Percentiles rank a stretch among this genome's conserved stretches.
Evolutionary conservation across 2,888 invertebrate genomes (phyloP).

Genomic region (Mythimna loreyi): DNA sequence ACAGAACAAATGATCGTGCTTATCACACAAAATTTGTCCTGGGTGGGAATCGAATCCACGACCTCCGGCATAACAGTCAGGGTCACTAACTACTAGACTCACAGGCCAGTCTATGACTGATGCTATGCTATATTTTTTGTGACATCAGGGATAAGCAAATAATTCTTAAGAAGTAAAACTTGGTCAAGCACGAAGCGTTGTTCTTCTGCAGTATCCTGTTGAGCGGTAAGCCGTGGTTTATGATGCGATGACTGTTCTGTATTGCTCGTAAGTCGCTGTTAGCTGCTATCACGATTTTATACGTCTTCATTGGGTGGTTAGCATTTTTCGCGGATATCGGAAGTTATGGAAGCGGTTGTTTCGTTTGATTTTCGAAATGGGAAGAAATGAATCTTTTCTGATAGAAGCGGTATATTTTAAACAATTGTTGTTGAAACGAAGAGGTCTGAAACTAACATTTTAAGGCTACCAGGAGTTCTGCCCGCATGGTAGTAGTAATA

Average conservation of each 20-base stretch:
- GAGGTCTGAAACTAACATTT: no score
- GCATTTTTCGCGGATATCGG: constrained; percentile 62
- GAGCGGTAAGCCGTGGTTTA: constrained; percentile 71
- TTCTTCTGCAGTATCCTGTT: constrained; percentile 21
- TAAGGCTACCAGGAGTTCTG: no score
- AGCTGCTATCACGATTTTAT: constrained; percentile 75
- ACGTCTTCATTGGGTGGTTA: constrained; percentile 72
- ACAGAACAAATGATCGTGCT: no score
- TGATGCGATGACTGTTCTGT: constrained; percentile 81
- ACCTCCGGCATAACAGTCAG: no score
- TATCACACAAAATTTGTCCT: no score
- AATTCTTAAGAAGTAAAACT: no score
- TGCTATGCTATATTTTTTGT: no score
- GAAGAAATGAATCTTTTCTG: background rate
- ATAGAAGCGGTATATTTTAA: background rate
- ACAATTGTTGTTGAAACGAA: background rate
- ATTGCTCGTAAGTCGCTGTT: constrained; percentile 78
- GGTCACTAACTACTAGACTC: no score
- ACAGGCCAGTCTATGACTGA: no score
- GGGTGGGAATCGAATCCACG: no score
- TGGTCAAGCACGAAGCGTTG: background rate
- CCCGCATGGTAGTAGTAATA: no score
- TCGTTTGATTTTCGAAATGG: background rate
- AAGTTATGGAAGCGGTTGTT: constrained; percentile 19
- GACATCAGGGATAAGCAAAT: no score